phyloP scores from a whole-genome alignment of 53 echinoderm and acorn worm species.

The Hippasteria phrygiana region DNA sequence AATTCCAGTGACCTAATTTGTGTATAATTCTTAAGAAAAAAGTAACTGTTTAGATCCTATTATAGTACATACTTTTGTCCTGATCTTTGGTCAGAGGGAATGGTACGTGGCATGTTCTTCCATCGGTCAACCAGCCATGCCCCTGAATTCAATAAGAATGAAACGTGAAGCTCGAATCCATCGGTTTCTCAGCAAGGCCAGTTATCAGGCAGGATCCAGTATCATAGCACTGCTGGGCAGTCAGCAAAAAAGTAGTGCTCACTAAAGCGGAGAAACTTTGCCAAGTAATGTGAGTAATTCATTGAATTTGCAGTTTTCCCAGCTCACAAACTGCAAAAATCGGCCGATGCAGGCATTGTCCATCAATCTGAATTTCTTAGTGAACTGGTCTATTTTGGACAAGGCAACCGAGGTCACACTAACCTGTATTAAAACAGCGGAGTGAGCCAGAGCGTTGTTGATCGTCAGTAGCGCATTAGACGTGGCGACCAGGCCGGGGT shows the following conservation, averaged over 20 bases:
- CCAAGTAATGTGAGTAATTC: too few relatives aligned
- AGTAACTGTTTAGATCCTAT: too few relatives aligned
- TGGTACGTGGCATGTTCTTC: constrained; percentile 83
- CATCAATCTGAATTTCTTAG: neutral
- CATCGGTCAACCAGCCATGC: constrained; percentile 94
- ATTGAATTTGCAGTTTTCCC: too few relatives aligned
- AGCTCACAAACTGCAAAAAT: too few relatives aligned
- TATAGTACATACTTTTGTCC: constrained; percentile 54
- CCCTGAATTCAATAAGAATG: constrained; percentile 61
- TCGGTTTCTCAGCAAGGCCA: neutral
- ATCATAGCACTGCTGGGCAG: neutral
- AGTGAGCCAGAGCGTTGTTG: constrained; percentile 97
- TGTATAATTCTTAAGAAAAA: too few relatives aligned
- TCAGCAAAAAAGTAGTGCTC: too few relatives aligned
- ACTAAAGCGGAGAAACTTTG: too few relatives aligned
- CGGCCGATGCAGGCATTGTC: too few relatives aligned
- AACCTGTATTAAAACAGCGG: constrained; percentile 97
- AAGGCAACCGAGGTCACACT: neutral
- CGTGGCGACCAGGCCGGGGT: constrained; percentile 94
- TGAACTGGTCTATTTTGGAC: too few relatives aligned
- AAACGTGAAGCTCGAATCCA: neutral
- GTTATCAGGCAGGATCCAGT: neutral
- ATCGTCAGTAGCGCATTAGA: constrained; percentile 96
- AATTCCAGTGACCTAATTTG: too few relatives aligned
- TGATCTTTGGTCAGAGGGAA: constrained; percentile 78